Evolutionary conservation across 2,113 vertebrate species (phyloP).

Genomic region (Phalacrocorax pelagicus): DNA sequence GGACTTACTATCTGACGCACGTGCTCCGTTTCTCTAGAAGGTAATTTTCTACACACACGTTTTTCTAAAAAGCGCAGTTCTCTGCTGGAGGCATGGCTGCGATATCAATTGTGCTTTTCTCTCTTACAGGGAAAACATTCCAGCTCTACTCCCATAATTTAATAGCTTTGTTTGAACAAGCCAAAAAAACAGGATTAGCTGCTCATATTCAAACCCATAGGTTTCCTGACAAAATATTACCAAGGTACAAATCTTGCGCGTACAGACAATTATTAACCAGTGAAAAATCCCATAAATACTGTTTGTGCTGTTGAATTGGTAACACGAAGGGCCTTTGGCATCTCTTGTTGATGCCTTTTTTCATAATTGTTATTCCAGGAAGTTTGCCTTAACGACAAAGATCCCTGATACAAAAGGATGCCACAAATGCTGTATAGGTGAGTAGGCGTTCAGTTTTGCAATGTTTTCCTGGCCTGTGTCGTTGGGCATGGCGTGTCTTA

Average conservation of each 20-base stretch:
- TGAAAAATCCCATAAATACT: neutral
- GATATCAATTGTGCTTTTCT: conserved; percentile 2
- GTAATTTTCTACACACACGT: conserved; percentile 77
- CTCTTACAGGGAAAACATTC: conserved; percentile 90
- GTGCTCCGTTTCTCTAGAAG: conserved; percentile 85
- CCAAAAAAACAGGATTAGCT: conserved; percentile 93
- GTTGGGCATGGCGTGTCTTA: neutral
- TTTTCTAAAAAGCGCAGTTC: neutral
- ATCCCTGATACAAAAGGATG: conserved; percentile 99
- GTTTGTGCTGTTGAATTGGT: neutral
- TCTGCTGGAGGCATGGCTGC: neutral
- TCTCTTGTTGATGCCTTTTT: neutral
- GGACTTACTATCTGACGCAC: conserved; percentile 71
- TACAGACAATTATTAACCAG: neutral
- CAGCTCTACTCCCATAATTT: conserved; percentile 98
- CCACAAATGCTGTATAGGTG: conserved; percentile 98
- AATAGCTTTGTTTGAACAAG: conserved; percentile 97
- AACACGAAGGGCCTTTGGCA: neutral
- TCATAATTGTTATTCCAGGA: conserved; percentile 77
- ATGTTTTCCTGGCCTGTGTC: neutral
- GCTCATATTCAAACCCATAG: conserved; percentile 96
- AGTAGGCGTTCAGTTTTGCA: conserved; percentile 44
- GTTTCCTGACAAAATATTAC: conserved; percentile 94
- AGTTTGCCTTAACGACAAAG: conserved; percentile 95
- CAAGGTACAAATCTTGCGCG: conserved; percentile 80